Conservation (phyloP, 1,140 invertebrate species). For the Campoletis sonorensis region DNA sequence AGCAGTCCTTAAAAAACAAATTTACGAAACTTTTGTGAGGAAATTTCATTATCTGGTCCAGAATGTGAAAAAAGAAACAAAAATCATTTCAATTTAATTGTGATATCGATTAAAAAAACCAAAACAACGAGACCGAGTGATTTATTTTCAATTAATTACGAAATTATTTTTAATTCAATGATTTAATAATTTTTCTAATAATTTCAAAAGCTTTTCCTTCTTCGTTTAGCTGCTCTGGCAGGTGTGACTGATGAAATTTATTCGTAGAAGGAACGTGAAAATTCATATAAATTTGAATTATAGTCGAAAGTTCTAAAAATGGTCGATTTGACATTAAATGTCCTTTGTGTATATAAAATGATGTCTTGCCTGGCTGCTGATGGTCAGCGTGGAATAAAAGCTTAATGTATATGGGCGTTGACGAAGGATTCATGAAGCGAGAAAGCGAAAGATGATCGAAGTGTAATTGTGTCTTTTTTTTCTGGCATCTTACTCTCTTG, state of each 20-base stretch:
- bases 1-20: too few species aligned
- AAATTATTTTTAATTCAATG: too few species aligned
- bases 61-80: too few species aligned
- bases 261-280: not conserved
- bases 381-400: slow-evolving; percentile 29
- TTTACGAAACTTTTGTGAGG: too few species aligned
- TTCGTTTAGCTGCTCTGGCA: too few species aligned
- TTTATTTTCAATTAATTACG: too few species aligned
- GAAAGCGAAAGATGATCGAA: slow-evolving; percentile 33
- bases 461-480: slow-evolving; percentile 12
- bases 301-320: not conserved
- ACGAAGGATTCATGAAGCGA: slow-evolving; percentile 39
- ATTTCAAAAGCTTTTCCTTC: too few species aligned
- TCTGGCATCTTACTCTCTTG: slow-evolving; percentile 4
- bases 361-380: slow-evolving; percentile 17
- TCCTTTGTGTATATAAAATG: not conserved
- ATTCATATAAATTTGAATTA: not conserved
- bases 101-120: too few species aligned
- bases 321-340: not conserved
- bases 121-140: too few species aligned
- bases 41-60: too few species aligned
- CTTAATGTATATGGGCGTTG: slow-evolving; percentile 25
- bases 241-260: not conserved
- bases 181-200: too few species aligned
- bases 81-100: too few species aligned